phyloP scores from a whole-genome alignment of 30 jellyfish, hydroid and myxozoan genomes.

The Aurelia aurita region DNA sequence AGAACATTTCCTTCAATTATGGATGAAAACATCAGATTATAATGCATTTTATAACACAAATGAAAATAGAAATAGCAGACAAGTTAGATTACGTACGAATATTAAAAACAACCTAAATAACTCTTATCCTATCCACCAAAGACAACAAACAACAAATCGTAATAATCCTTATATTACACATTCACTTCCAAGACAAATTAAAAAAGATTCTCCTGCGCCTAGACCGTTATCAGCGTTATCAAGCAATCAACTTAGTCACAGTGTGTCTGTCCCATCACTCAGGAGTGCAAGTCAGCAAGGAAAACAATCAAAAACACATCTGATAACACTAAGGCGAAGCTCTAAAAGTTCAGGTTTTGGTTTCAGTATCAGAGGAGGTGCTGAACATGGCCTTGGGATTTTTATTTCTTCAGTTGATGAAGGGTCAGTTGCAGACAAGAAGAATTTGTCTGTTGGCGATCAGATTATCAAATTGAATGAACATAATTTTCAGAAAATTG shows the following conservation, averaged over 20 bases:
- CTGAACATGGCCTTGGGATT: conserved; percentile 93
- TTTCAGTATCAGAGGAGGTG: conserved; percentile 95
- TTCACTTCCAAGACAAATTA: not conserved
- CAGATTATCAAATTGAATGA: conserved; percentile 75
- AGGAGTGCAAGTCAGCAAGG: conserved; percentile 11
- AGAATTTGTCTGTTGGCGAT: conserved; percentile 83
- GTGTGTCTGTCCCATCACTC: conserved; percentile 24
- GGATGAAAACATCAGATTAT: conserved; percentile 76
- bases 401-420: conserved; percentile 74
- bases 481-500: conserved; percentile 55
- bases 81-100: not conserved
- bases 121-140: conserved; percentile 20
- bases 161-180: not conserved
- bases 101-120: not conserved
- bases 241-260: conserved; percentile 24
- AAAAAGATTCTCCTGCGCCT: not conserved
- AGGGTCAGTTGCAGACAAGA: conserved; percentile 82
- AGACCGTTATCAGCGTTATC: conserved; percentile 26
- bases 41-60: conserved; percentile 32
- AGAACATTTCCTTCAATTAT: conserved; percentile 62
- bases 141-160: not conserved
- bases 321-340: conserved; percentile 20
- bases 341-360: conserved; percentile 80
- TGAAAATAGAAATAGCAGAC: not conserved
- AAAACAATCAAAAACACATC: conserved; percentile 33